phyloP scores from a whole-genome alignment of 2,113 vertebrate species.

The Macquaria australasica region DNA sequence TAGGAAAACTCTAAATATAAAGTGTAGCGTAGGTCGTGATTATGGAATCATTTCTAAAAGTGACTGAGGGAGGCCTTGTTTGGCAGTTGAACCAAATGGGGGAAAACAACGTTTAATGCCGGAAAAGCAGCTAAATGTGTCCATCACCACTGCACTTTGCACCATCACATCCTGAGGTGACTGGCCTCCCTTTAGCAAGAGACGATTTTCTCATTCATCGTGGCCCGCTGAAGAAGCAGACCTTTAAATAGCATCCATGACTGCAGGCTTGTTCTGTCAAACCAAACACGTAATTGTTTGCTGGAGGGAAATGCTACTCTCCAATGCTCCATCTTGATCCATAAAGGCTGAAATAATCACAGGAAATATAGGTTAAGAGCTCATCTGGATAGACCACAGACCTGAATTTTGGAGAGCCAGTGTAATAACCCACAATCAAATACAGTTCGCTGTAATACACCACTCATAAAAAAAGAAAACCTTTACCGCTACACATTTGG shows the following conservation, averaged over 20 bases:
- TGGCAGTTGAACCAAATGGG: neutral
- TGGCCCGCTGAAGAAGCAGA: neutral
- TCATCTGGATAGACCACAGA: conserved; percentile 13
- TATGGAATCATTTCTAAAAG: conserved; percentile 22
- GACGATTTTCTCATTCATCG: neutral
- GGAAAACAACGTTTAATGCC: conserved; percentile 12
- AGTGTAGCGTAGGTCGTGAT: neutral
- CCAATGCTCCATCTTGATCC: neutral
- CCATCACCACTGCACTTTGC: conserved; percentile 2
- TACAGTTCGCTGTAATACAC: neutral
- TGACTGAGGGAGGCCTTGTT: neutral
- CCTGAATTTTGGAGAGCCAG: conserved; percentile 4
- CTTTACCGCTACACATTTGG: neutral
- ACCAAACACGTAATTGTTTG: conserved; percentile 37
- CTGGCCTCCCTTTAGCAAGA: neutral
- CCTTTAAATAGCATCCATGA: conserved; percentile 63
- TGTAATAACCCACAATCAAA: conserved; percentile 4
- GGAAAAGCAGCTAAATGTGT: conserved; percentile 40
- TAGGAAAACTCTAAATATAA: conserved; percentile 43
- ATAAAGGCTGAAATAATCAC: conserved; percentile 22
- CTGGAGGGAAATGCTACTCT: neutral
- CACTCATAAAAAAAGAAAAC: neutral
- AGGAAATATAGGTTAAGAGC: conserved; percentile 43
- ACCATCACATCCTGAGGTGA: conserved; percentile 21
- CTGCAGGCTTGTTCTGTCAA: conserved; percentile 59